Percentiles rank a stretch among this genome's conserved stretches.
Evolutionary conservation across 2,888 invertebrate genomes (phyloP).

Genomic region (Leucozona laternaria): DNA sequence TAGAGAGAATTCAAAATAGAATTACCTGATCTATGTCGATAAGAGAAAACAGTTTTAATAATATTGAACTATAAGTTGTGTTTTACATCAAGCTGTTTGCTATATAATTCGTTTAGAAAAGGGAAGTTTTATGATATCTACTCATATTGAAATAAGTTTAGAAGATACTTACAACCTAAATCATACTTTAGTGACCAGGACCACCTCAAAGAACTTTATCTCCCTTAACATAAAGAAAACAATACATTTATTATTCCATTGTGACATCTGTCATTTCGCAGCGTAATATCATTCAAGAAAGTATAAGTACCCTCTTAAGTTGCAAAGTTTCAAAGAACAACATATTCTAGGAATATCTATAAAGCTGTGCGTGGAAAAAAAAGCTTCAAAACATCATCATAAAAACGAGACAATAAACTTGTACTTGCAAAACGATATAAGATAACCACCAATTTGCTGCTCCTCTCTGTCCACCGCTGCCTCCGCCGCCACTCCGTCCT

Average conservation of each 20-base stretch:
- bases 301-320: slow-evolving; percentile 42
- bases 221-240: neutral
- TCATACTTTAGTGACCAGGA: neutral
- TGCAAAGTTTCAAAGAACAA: slow-evolving; percentile 35
- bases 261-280: slow-evolving; percentile 45
- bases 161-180: neutral
- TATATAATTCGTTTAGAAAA: no score
- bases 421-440: slow-evolving; percentile 52
- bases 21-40: no score
- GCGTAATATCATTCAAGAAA: slow-evolving; percentile 33
- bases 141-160: no score
- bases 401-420: slow-evolving; percentile 65
- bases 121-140: no score
- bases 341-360: slow-evolving; percentile 17
- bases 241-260: slow-evolving; percentile 37
- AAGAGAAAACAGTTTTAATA: no score
- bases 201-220: neutral
- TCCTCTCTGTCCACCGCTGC: neutral
- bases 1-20: no score
- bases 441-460: slow-evolving; percentile 64
- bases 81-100: no score
- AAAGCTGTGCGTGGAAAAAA: slow-evolving; percentile 20
- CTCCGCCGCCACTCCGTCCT: no score
- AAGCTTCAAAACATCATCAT: slow-evolving; percentile 59
- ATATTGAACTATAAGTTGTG: no score